phyloP scores from a whole-genome alignment of 2,797 vertebrate genomes.

The Triplophysa yarkandensis region DNA sequence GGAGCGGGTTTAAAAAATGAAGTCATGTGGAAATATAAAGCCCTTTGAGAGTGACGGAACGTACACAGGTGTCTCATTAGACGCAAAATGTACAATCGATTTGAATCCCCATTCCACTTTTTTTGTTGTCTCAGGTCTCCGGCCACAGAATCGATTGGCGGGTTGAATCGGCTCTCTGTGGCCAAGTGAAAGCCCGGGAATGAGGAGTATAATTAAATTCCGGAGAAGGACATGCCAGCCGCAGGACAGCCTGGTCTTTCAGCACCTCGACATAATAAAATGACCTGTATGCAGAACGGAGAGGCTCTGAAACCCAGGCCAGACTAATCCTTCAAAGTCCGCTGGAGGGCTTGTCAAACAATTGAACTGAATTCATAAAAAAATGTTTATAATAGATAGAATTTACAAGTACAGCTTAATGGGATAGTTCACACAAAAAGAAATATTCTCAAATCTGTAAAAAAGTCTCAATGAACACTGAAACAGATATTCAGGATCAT shows the following conservation, averaged over 20 bases:
- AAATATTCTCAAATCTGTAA: no score
- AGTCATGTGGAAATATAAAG: constrained; percentile 66
- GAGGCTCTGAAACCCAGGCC: neutral
- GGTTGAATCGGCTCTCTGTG: constrained; percentile 63
- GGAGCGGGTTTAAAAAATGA: constrained; percentile 57
- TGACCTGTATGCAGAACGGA: constrained; percentile 29
- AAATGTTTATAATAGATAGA: no score
- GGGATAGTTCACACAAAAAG: no score
- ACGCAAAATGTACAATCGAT: constrained; percentile 76
- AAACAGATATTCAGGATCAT: no score
- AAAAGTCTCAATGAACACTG: no score
- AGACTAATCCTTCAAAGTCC: constrained; percentile 13
- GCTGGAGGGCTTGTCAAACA: constrained; percentile 14
- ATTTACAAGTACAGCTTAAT: no score
- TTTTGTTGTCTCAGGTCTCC: constrained; percentile 60
- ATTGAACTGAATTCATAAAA: no score
- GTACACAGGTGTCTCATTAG: constrained; percentile 78
- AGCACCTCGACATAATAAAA: constrained; percentile 64
- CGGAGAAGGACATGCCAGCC: constrained; percentile 64
- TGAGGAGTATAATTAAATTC: constrained; percentile 74
- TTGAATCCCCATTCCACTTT: constrained; percentile 57
- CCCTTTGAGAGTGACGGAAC: constrained; percentile 66
- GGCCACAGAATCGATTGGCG: constrained; percentile 70
- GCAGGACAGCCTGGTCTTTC: constrained; percentile 64
- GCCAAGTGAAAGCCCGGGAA: constrained; percentile 57